These are phyloP conservation scores for Hemiprocne comata DNA, from an alignment of 2,113 vertebrate genomes.

Conservation along the genomic window DNA sequence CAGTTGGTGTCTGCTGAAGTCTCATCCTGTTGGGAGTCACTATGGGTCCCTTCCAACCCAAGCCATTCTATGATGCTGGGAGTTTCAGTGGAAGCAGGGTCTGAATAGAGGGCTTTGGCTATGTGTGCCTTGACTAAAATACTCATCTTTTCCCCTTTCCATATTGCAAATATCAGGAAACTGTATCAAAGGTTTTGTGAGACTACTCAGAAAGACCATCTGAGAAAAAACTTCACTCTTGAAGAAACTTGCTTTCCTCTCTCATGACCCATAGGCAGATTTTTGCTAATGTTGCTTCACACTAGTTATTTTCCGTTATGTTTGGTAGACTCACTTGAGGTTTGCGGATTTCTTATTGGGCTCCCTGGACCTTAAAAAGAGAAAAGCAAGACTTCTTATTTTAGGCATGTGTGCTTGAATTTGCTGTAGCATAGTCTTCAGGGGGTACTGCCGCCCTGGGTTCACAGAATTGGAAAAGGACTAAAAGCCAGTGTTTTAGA, in stretches of 20 bases:
- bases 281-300: neutral
- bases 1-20: neutral
- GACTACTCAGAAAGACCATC: neutral
- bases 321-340: neutral
- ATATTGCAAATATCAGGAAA: neutral
- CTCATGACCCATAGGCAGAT: neutral
- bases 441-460: neutral
- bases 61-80: too few species aligned
- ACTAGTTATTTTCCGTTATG: neutral
- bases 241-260: neutral
- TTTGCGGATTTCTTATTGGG: neutral
- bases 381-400: neutral
- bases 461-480: neutral
- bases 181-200: conserved; percentile 11
- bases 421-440: neutral
- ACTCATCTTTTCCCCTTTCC: neutral
- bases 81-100: neutral
- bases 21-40: neutral
- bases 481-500: neutral
- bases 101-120: neutral
- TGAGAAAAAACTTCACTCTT: neutral
- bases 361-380: neutral
- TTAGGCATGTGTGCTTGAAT: neutral
- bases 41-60: neutral
- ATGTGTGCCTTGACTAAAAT: neutral